Evolutionary conservation across 2,113 vertebrate species (phyloP), one percentile per base, ranked within the genome.

Genomic region (Oryzias celebensis): DNA sequence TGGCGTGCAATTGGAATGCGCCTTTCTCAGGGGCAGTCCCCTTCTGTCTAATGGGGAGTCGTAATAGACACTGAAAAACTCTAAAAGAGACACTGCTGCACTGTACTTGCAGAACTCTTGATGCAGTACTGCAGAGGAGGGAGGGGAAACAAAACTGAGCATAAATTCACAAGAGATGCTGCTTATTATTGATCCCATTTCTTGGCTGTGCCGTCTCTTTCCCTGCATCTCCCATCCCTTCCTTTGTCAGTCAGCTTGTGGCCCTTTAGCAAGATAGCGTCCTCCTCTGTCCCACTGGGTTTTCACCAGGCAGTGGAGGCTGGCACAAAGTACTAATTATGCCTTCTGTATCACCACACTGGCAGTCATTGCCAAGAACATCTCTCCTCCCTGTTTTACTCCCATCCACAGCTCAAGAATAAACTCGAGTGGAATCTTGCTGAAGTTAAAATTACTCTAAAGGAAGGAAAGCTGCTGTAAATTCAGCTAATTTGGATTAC

Each of bases 241-340:
- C 58, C 57, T 54, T 71, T 68, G 63, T 87, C 81, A 77, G 15
- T 81, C 72, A 73, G 68, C 71, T 81, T 75, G 58, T 69, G 66
- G 73, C 63, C 52, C 55, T 76, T 73, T 68, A 75, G 71, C 70
- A 14, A 75, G 68, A 65, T 8, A 69, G 65, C 71, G 57, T 76
- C 68, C 51, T 73, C 65, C 73, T 75, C 65, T 68, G 54, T 84
- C 68, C 73, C 71, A 70, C 44, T 55, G 62, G 75, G 65, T 28
- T 75, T 31, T 67, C 58, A 84, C 73, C 78, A 82, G 83, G 77
- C 70, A 80, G 58, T 66, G 55, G 63, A 80, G 64, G 65, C 55
- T 82, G 86, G 81, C 80, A 75, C 75, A 73, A 79, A 86, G 76
- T 57, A 20, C 70, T 89, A 89, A 88, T 89, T 86, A 83, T 72